Evolutionary conservation across 2,888 invertebrate species (phyloP), one percentile per base, ranked within the genome.

Genomic region (Liopterus haemorrhoidalis): DNA sequence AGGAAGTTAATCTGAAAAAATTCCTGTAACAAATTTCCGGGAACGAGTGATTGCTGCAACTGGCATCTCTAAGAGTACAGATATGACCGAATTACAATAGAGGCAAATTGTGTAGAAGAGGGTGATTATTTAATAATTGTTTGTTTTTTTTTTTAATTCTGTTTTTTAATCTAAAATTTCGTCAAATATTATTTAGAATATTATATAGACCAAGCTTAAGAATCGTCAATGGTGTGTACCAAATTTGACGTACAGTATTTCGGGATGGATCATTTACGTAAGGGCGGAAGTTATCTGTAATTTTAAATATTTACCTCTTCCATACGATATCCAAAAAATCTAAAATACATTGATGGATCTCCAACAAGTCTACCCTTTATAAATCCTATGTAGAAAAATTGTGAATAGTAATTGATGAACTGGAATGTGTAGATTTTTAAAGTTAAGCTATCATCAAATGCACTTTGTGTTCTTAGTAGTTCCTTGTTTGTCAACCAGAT

Each of bases 401-500:
- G 84, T 4, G 84, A 79, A 63, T 87, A 88, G 64, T 82, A 86
- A 67, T 88, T 88, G 55, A 88, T 79, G 64, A 87, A 87, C 69
- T 88, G 84, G 50, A 87, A 79, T 33, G 84, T 63, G 65, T 85
- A 87, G 59, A 86, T 79, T 66, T 88, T 88, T 53, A 87, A 68
- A 5, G 85, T 85, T 38, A 85, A 71, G 56, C 82, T 83, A 60
- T 85, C 83, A 55, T 88, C 86, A 60, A 84, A 87, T 64, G 85
- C 83, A 5, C 79, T 78, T 66, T 85, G 84, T 0, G 86, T 87
- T 50, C 84, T 70, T 55, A 78, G 74, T 57, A 77, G 70, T 66
- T 83, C 79, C 66, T 78, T 66, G 61, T 83, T 78, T 12, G 82
- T 82, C 41, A 82, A 68, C 53, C 69, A 71, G 15, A 76, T 70